Conservation (phyloP, 2,888 invertebrate genomes). For the Acronicta leporina region DNA sequence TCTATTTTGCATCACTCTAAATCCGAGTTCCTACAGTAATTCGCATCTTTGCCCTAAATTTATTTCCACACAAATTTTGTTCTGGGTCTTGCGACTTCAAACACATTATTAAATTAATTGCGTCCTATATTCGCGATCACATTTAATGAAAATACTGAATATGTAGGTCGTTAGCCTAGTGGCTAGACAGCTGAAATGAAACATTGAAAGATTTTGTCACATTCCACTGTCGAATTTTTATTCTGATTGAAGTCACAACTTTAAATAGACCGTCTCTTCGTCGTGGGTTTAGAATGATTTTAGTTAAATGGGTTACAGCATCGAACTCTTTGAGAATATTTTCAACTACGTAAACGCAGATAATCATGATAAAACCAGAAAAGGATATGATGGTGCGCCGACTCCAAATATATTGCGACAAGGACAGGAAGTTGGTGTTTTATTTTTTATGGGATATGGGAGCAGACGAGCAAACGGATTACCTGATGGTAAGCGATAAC, state of each 20-base stretch:
- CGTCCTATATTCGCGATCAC: conserved; percentile 32
- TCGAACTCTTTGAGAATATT: not conserved
- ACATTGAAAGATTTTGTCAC: conserved; percentile 18
- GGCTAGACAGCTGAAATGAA: conserved; percentile 5
- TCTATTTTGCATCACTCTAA: conserved; percentile 37
- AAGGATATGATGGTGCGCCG: too few relatives aligned
- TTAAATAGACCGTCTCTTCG: conserved; percentile 3
- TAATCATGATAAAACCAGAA: too few relatives aligned
- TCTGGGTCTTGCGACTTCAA: conserved; percentile 39
- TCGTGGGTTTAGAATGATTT: conserved; percentile 3
- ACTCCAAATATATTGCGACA: too few relatives aligned
- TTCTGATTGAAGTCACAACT: conserved; percentile 1
- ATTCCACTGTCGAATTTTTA: conserved; percentile 2
- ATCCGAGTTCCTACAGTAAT: conserved; percentile 36
- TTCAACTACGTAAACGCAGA: too few relatives aligned
- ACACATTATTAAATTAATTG: conserved; percentile 34
- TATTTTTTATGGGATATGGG: too few relatives aligned
- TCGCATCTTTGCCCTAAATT: conserved; percentile 37
- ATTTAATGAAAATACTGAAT: conserved; percentile 26
- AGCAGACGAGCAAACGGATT: too few relatives aligned
- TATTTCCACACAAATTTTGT: conserved; percentile 24
- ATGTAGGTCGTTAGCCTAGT: conserved; percentile 24
- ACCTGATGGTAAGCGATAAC: too few relatives aligned
- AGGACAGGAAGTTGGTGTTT: too few relatives aligned
- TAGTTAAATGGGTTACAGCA: not conserved